Conservation (phyloP, 2,797 vertebrate species). For the Pristis pectinata region DNA sequence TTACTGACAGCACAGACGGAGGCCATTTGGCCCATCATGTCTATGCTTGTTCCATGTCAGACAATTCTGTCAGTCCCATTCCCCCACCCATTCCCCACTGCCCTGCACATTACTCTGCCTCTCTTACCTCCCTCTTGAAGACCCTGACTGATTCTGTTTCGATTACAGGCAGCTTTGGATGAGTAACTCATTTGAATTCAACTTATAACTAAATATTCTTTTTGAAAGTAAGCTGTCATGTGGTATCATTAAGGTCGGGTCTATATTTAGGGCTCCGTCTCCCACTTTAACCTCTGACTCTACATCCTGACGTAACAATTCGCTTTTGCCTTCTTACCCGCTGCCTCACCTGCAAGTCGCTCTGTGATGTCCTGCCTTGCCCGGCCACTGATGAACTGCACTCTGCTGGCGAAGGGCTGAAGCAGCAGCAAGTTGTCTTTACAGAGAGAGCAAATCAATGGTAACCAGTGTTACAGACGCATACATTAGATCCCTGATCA, state of each 20-base stretch:
- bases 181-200: not conserved
- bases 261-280: not conserved
- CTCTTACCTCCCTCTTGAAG: not conserved
- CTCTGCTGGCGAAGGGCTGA: constrained; percentile 45
- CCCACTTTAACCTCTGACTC: not conserved
- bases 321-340: not conserved
- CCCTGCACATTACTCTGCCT: no score
- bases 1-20: no score
- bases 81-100: no score
- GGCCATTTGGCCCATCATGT: no score
- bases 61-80: no score
- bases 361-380: constrained; percentile 51
- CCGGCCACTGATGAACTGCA: constrained; percentile 49
- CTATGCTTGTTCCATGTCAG: no score
- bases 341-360: constrained; percentile 51
- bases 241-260: not conserved
- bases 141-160: not conserved
- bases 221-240: not conserved
- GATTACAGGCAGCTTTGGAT: no score
- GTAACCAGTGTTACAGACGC: not conserved
- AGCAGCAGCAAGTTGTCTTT: constrained; percentile 54
- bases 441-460: constrained; percentile 43
- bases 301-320: not conserved
- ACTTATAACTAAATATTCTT: not conserved
- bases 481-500: not conserved